Percentiles rank a stretch among this genome's conserved stretches.
Evolutionary conservation across 2,888 invertebrate species (phyloP).

Genomic region (Lasioglossum leucozonium): DNA sequence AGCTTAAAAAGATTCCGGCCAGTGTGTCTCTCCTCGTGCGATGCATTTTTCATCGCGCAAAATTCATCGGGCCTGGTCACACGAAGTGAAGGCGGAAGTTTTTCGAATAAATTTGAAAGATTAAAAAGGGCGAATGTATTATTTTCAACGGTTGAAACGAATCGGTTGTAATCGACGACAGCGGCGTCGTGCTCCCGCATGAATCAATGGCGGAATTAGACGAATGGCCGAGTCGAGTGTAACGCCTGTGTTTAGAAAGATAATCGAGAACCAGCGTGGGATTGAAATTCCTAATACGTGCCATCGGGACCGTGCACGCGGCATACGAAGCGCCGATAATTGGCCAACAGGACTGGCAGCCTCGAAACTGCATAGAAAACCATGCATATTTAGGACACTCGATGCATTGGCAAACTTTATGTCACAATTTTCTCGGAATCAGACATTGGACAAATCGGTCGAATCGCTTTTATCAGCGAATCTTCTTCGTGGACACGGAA

Average conservation of each 20-base stretch:
- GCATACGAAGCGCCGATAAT: conserved; percentile 55
- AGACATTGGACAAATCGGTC: not conserved
- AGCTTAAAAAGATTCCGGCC: not conserved
- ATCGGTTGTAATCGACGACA: conserved; percentile 39
- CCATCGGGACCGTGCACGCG: conserved; percentile 36
- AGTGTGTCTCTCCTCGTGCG: not conserved
- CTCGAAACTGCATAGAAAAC: conserved; percentile 48
- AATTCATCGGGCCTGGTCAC: not conserved
- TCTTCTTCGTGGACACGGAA: not conserved
- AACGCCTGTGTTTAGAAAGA: conserved; percentile 53
- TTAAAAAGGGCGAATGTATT: not conserved
- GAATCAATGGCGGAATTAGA: conserved; percentile 50
- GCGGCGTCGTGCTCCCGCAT: conserved; percentile 27
- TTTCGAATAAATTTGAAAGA: not conserved
- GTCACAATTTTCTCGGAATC: not conserved
- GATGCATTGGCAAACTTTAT: conserved; percentile 28
- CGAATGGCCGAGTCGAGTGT: conserved; percentile 25
- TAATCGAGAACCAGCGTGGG: conserved; percentile 42
- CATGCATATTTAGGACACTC: conserved; percentile 39
- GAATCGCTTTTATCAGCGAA: not conserved
- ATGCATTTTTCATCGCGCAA: not conserved
- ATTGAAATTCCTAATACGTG: conserved; percentile 66
- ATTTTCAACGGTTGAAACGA: not conserved
- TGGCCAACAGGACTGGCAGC: conserved; percentile 46
- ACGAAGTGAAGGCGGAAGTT: not conserved